Conservation (phyloP, 2,113 vertebrate genomes). For the Oceanites oceanicus region DNA sequence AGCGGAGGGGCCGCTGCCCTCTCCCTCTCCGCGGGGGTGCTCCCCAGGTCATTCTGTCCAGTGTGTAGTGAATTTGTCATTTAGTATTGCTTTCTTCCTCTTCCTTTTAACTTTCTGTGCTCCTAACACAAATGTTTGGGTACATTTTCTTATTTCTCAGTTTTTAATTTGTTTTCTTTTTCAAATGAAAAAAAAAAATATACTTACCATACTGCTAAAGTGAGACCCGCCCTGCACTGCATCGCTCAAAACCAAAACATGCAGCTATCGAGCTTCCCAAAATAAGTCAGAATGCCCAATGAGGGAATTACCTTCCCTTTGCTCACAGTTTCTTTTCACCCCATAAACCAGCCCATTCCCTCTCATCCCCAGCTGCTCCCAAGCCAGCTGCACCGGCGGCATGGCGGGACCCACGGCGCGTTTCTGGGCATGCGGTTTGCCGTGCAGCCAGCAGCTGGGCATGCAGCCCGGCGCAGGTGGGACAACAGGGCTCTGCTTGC, state of each 20-base stretch:
- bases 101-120: not conserved
- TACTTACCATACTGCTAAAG: not conserved
- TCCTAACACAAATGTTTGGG: not conserved
- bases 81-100: not conserved
- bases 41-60: not conserved
- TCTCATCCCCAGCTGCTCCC: not conserved
- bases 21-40: not conserved
- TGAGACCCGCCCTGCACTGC: not conserved
- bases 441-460: not conserved
- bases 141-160: not conserved
- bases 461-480: not conserved
- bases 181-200: not conserved
- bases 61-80: not conserved
- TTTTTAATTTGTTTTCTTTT: not conserved
- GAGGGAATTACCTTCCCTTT: not conserved
- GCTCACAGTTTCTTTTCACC: not conserved
- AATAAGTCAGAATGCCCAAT: not conserved
- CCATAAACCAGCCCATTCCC: not conserved
- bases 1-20: accelerated
- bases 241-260: not conserved
- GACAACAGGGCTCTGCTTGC: not conserved
- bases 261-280: not conserved
- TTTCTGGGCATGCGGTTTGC: not conserved
- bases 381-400: not conserved
- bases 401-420: accelerated